Evolutionary conservation across 2,888 invertebrate genomes (phyloP).

Genomic region (Palloptera scutellata): DNA sequence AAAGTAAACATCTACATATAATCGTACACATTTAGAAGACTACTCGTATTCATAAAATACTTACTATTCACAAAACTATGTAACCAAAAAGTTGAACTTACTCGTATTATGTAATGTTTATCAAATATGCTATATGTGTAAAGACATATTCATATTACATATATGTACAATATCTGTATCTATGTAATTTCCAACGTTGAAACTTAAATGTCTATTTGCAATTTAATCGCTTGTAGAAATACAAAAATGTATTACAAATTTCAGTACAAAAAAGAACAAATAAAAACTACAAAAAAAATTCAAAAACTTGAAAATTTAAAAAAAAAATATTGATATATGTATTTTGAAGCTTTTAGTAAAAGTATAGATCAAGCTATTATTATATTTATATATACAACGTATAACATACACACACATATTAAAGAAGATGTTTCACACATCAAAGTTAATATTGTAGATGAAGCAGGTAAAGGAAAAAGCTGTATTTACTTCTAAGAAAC

Average conservation of each 20-base stretch:
- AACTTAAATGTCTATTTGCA: constrained; percentile 12
- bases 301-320: constrained; percentile 13
- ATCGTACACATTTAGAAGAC: no score
- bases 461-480: background rate
- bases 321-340: constrained; percentile 8
- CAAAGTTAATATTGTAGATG: background rate
- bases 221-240: background rate
- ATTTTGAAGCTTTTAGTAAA: background rate
- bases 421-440: background rate
- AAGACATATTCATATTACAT: no score
- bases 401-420: no score
- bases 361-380: no score
- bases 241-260: constrained; percentile 16
- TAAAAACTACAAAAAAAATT: constrained; percentile 6
- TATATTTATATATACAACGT: no score
- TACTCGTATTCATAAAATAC: no score
- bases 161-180: no score
- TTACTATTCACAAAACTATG: no score
- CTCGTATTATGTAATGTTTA: no score
- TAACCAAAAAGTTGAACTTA: no score
- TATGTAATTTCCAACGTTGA: constrained; percentile 4
- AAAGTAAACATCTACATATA: background rate
- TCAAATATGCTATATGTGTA: no score
- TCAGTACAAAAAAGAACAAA: constrained; percentile 25
- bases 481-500: background rate